Percentiles rank a stretch among this genome's conserved stretches.
Evolutionary conservation across 1,140 invertebrate genomes (phyloP).

Genomic region (Mylabris phalerata): DNA sequence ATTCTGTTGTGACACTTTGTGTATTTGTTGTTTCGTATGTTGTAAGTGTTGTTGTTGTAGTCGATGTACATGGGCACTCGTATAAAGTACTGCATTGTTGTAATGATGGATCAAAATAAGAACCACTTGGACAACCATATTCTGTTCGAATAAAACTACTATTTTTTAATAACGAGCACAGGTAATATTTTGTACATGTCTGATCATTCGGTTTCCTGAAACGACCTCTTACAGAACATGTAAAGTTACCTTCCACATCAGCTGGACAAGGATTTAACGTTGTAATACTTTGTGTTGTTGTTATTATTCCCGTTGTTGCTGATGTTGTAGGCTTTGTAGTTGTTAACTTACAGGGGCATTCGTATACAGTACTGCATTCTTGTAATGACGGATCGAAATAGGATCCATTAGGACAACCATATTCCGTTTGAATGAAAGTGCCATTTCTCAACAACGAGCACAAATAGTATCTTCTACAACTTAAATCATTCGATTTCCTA

Average conservation of each 20-base stretch:
- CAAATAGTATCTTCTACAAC: conserved; percentile 13
- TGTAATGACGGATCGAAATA: not conserved
- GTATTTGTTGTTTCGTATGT: too few species aligned
- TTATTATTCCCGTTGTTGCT: not conserved
- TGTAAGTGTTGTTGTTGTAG: too few species aligned
- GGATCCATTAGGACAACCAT: not conserved
- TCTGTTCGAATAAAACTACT: conserved; percentile 12
- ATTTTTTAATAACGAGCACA: not conserved
- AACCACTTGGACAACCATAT: conserved; percentile 2
- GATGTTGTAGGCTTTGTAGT: not conserved
- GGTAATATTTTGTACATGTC: conserved; percentile 2
- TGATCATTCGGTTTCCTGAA: conserved; percentile 1
- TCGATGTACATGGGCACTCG: not conserved
- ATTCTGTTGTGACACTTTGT: too few species aligned
- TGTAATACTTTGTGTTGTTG: not conserved
- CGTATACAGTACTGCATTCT: not conserved
- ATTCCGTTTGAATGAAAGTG: conserved; percentile 8
- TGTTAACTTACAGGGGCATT: not conserved
- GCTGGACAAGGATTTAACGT: not conserved
- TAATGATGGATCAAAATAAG: not conserved
- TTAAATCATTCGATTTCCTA: conserved; percentile 1
- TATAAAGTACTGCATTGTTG: not conserved
- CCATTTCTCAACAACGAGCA: conserved; percentile 6
- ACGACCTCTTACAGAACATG: conserved; percentile 2
- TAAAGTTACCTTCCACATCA: not conserved